Base-by-base conservation (phyloP, 2,797 vertebrate genomes). In the Malacoctenus gilli region DNA sequence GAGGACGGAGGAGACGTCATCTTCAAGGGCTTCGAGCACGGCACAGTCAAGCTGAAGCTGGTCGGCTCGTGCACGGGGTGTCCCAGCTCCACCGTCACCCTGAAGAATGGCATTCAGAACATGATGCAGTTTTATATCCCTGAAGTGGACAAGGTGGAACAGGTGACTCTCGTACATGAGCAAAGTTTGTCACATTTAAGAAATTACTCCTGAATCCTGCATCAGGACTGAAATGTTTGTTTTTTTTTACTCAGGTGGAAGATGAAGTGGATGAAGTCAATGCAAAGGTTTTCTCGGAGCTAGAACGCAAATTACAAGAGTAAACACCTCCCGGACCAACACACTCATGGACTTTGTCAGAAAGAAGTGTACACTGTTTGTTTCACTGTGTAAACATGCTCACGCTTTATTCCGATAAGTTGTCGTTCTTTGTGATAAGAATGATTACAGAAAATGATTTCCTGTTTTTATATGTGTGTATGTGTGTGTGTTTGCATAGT, bases 41-140 rank as follows among this genome's bases (percentile, higher is more conserved):
- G 93, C 12, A 89, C 84, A 0, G 93, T 94, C 36, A 91, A 92
- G 72, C 74, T 94, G 59, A 93, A 92, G 75, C 79, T 94, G 46
- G 87, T 92, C 10, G 93, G 93, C 9, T 92, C 93, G 51, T 94
- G 93, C 76, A 93, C 92, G 21, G 92, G 92, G 0, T 94, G 93
- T 62, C 93, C 93, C 15, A 93, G 92, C 65, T 93, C 93, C 4
- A 84, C 91, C 0, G 89, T 93, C 21, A 94, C 93, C 1, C 75
- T 94, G 49, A 91, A 66, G 63, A 92, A 85, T 3, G 93, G 93
- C 25, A 93, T 94, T 71, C 91, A 92, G 82, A 94, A 94, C 80
- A 94, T 94, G 93, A 66, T 94, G 64, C 91, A 93, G 77, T 94
- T 94, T 79, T 94, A 94, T 62, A 85, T 94, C 58, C 93, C 93